Conservation (phyloP, 2,888 invertebrate genomes). For the Lycophotia porphyrea region DNA sequence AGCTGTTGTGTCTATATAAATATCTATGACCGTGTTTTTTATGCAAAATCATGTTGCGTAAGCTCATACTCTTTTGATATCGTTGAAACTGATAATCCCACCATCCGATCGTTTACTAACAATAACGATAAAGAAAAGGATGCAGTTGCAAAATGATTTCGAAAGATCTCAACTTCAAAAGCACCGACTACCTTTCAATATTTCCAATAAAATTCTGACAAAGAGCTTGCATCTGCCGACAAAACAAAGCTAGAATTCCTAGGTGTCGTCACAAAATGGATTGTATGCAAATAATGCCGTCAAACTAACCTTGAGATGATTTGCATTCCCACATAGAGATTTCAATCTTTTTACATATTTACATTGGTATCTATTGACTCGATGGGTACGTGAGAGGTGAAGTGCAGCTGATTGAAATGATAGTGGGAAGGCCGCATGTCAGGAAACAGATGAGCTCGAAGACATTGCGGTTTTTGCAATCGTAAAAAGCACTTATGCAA, state of each 20-base stretch:
- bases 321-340: conserved; percentile 76
- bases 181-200: background rate
- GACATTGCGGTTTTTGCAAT: conserved; percentile 54
- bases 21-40: conserved; percentile 17
- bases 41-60: conserved; percentile 42
- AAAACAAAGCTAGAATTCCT: conserved; percentile 64
- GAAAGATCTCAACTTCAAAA: conserved; percentile 1
- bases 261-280: conserved; percentile 77
- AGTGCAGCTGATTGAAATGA: conserved; percentile 53
- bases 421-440: conserved; percentile 49
- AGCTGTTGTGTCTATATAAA: conserved; percentile 20
- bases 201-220: conserved; percentile 29
- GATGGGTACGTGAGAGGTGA: conserved; percentile 61
- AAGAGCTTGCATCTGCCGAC: conserved; percentile 33
- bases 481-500: conserved; percentile 40
- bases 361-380: conserved; percentile 71
- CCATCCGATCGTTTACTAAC: background rate
- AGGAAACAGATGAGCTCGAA: conserved; percentile 45
- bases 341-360: conserved; percentile 70
- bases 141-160: background rate
- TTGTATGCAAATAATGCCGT: conserved; percentile 82
- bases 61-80: conserved; percentile 11
- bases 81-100: background rate
- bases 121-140: background rate
- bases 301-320: conserved; percentile 76